phyloP scores from a whole-genome alignment of 2,888 invertebrate species.

The Amaurobius ferox region DNA sequence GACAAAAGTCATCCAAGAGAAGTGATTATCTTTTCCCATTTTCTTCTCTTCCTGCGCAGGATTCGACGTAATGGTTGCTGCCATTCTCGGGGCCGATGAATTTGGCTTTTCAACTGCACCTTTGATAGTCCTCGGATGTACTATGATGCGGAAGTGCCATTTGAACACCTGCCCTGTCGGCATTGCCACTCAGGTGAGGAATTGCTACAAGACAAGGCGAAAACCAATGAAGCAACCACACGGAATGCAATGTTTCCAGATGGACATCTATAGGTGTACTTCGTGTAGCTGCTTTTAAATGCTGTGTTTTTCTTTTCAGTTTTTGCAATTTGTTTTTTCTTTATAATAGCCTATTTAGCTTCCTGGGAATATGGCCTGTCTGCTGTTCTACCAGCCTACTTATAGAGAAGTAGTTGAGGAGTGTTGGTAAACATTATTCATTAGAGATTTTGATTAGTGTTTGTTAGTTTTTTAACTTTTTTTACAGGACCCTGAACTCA shows the following conservation, averaged over 20 bases:
- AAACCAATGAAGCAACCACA: constrained; percentile 22
- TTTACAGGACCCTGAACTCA: constrained; percentile 87
- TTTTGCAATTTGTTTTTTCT: constrained; percentile 33
- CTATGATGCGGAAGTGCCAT: constrained; percentile 99
- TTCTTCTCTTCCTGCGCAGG: constrained; percentile 79
- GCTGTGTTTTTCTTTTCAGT: constrained; percentile 54
- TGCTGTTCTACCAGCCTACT: constrained; percentile 10
- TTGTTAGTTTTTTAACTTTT: constrained; percentile 45
- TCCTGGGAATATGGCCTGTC: background rate
- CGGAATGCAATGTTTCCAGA: constrained; percentile 19
- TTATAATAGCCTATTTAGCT: constrained; percentile 37
- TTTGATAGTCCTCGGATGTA: constrained; percentile 97
- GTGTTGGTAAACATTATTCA: background rate
- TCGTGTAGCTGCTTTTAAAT: constrained; percentile 58
- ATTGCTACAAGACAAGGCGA: constrained; percentile 13
- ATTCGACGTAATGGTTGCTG: constrained; percentile 97
- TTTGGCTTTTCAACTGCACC: constrained; percentile 99
- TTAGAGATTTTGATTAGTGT: background rate
- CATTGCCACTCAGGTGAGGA: constrained; percentile 90
- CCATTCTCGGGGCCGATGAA: constrained; percentile 97
- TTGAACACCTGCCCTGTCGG: constrained; percentile 99
- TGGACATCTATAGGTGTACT: constrained; percentile 40
- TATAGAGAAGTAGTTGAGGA: constrained; percentile 32
- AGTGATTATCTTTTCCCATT: constrained; percentile 68
- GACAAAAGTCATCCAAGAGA: constrained; percentile 62